These are phyloP conservation scores for Toxonevra muliebris DNA, from an alignment of 2,888 invertebrate species.

Conservation along the genomic window DNA sequence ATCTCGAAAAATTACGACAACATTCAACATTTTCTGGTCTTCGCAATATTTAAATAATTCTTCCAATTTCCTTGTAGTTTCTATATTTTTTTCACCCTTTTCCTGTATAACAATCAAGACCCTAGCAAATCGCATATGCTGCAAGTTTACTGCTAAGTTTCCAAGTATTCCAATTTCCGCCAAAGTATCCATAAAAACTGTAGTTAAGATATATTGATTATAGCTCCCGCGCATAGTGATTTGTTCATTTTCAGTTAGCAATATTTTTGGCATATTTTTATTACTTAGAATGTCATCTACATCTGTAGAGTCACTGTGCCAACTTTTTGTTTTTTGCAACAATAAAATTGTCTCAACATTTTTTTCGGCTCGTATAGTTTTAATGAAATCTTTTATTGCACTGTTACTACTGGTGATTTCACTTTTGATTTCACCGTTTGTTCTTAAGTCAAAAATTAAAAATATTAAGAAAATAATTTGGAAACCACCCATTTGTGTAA, in stretches of 20 bases:
- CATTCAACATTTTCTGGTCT: conserved; percentile 21
- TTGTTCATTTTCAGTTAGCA: not conserved
- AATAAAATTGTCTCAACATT: not conserved
- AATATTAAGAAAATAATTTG: too few species aligned
- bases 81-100: too few species aligned
- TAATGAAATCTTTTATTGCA: too few species aligned
- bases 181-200: not conserved
- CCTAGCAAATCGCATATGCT: not conserved
- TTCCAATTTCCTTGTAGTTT: too few species aligned
- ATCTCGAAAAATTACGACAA: conserved; percentile 7
- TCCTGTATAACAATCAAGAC: not conserved
- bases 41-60: not conserved
- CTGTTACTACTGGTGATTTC: too few species aligned
- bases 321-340: not conserved
- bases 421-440: too few species aligned
- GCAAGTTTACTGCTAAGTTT: not conserved
- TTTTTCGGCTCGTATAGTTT: too few species aligned
- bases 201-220: not conserved
- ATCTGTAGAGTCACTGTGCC: not conserved
- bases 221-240: not conserved
- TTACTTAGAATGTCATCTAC: not conserved
- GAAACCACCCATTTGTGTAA: too few species aligned
- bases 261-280: not conserved
- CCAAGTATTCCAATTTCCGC: too few species aligned
- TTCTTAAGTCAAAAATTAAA: too few species aligned